Conservation (phyloP, 2,888 invertebrate genomes). For the Schizotus pectinicornis region DNA sequence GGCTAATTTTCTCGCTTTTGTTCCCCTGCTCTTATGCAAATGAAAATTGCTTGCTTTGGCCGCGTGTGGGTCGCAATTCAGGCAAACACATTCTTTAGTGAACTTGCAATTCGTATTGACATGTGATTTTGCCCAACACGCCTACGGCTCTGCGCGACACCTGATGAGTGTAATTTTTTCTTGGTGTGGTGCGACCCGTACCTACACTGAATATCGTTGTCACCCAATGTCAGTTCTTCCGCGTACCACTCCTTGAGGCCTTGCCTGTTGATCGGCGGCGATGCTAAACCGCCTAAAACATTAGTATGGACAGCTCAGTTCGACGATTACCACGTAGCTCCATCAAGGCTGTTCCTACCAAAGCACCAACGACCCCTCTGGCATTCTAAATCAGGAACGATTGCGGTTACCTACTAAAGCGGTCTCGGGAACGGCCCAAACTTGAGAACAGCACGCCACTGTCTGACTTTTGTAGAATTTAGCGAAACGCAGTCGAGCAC, state of each 20-base stretch:
- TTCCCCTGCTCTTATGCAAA: too few species aligned
- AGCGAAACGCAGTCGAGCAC: too few species aligned
- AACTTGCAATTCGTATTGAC: too few species aligned
- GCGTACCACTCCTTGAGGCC: constrained; percentile 32
- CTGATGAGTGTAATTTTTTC: constrained; percentile 8
- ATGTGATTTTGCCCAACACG: too few species aligned
- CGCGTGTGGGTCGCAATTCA: too few species aligned
- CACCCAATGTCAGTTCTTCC: constrained; percentile 25
- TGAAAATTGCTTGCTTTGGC: too few species aligned
- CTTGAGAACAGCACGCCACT: too few species aligned
- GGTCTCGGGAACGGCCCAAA: too few species aligned
- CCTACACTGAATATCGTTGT: not conserved
- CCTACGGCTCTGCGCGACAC: not conserved
- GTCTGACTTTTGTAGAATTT: too few species aligned
- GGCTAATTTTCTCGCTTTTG: too few species aligned
- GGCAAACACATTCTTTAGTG: too few species aligned
- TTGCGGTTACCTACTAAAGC: too few species aligned
- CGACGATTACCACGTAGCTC: constrained; percentile 20
- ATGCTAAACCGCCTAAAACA: constrained; percentile 22
- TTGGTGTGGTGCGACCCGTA: not conserved
- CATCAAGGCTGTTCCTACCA: constrained; percentile 26
- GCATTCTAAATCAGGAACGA: constrained; percentile 14
- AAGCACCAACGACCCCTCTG: constrained; percentile 15
- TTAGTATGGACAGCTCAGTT: constrained; percentile 27
- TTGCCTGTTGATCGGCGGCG: constrained; percentile 22